A percentile compares a stretch with the other conserved stretches of the same genome.
Conservation (phyloP, 2,888 invertebrate genomes). For the Drepanosiphum platanoidis region DNA sequence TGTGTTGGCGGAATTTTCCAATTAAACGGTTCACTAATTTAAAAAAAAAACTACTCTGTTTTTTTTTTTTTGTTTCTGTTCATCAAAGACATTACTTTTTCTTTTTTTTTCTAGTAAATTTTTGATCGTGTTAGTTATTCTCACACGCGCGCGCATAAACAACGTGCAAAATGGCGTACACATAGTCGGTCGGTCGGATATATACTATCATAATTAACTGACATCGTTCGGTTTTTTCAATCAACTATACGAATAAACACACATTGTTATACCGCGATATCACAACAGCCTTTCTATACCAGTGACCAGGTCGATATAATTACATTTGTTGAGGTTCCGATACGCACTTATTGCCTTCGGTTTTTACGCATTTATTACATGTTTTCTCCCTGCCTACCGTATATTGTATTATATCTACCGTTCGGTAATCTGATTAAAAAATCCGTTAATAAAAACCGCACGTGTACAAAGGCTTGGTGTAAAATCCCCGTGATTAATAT, state of each 20-base stretch:
- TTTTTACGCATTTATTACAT: neutral
- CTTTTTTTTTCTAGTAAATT: neutral
- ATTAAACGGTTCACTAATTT: neutral
- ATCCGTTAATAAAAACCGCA: no score
- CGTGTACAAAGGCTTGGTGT: no score
- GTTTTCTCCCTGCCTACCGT: neutral
- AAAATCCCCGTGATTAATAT: no score
- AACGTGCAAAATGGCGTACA: no score
- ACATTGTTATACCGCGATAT: neutral
- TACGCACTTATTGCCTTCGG: neutral
- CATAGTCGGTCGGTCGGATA: neutral
- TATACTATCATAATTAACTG: neutral
- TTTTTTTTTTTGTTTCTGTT: neutral
- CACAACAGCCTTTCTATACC: neutral
- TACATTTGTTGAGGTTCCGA: neutral
- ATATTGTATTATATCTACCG: no score
- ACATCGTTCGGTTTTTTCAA: neutral
- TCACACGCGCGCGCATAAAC: no score
- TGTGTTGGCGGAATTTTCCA: neutral
- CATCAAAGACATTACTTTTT: neutral
- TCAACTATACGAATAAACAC: neutral
- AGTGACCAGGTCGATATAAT: neutral
- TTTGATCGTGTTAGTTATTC: neutral
- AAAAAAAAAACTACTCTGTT: neutral
- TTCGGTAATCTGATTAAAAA: conserved; percentile 19